Base-by-base conservation (phyloP, 2,888 invertebrate genomes). In the Mythimna ferrago region DNA sequence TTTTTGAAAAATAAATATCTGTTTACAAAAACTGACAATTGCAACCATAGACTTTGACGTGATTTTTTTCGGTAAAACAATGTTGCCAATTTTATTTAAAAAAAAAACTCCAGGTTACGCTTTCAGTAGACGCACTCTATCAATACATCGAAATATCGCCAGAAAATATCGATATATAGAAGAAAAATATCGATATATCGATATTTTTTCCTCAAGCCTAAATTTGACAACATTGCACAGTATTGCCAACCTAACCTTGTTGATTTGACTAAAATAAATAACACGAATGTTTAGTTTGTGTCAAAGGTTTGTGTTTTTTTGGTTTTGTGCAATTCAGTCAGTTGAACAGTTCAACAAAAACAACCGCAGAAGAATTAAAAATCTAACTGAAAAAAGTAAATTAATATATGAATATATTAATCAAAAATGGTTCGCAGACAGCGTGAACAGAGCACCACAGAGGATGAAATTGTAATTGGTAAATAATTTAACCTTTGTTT, bases 401-500 rank as follows among this genome's bases (percentile, higher is more conserved):
- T 11, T 44, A 54, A 26, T 65, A 41, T 65, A 41, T 0, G 66
- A 35, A 21, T 54, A 67, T 35, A 62, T 51, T 62, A 58, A 69
- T 10, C 32, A 21, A 81, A 84, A 83, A 96, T 96, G 96, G 96
- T 96, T 66, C 94, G 96, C 63, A 89, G 95, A 84, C 93, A 92
- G 64, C 94, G 95, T 62, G 96, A 96, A 81, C 94, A 91, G 54
- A 96, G 95, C 85, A 94, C 95, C 44, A 93, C 95, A 66, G 96
- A 96, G 80, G 96, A 96, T 81, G 96, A 96, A 92, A 95, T 96
- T 75, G 93, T 95, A 70, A 95, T 95, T 78, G 96, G 96, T 96
- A 92, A 87, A 84, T 85, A 80, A 70, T 71, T 48, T 81, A 73
- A 77, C 73, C 69, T 72, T 76, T 71, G 70, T 81, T 69, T 72